These are phyloP conservation scores for Zosterops hypoxanthus DNA, from an alignment of 2,113 vertebrate species.

Conservation along the genomic window DNA sequence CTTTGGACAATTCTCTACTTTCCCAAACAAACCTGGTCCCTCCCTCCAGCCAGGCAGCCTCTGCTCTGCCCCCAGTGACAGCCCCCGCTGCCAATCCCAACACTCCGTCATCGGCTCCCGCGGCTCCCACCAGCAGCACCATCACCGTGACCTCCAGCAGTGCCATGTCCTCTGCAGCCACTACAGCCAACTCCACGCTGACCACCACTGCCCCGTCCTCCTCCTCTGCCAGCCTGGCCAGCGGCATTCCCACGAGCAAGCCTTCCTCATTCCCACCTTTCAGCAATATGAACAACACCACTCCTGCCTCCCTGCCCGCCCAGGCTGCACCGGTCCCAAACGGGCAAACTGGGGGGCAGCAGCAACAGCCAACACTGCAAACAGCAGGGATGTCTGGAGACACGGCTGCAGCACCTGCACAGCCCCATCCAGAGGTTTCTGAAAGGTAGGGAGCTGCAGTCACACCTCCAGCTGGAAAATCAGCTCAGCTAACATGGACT, in stretches of 20 bases:
- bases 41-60: constrained; percentile 78
- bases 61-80: constrained; percentile 77
- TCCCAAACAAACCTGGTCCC: constrained; percentile 85
- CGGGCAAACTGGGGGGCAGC: constrained; percentile 85
- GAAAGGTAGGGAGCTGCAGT: constrained; percentile 83
- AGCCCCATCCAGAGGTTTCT: constrained; percentile 86
- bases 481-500: background rate
- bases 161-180: constrained; percentile 80
- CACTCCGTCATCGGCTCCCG: constrained; percentile 69
- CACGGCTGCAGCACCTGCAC: constrained; percentile 74
- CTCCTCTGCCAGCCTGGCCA: constrained; percentile 76
- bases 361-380: constrained; percentile 72
- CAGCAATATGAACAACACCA: constrained; percentile 76
- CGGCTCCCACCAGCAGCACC: constrained; percentile 73
- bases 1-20: constrained; percentile 90
- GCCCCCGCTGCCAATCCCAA: constrained; percentile 74
- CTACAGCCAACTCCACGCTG: constrained; percentile 74
- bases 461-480: background rate
- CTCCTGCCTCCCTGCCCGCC: constrained; percentile 71
- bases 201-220: constrained; percentile 77
- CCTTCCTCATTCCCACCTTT: constrained; percentile 88
- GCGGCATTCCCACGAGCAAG: constrained; percentile 82
- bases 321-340: constrained; percentile 80
- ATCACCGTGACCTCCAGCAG: constrained; percentile 75
- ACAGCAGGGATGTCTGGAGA: constrained; percentile 82